Evolutionary conservation across 2,113 vertebrate species (phyloP).

Genomic region (Eublepharis macularius): DNA sequence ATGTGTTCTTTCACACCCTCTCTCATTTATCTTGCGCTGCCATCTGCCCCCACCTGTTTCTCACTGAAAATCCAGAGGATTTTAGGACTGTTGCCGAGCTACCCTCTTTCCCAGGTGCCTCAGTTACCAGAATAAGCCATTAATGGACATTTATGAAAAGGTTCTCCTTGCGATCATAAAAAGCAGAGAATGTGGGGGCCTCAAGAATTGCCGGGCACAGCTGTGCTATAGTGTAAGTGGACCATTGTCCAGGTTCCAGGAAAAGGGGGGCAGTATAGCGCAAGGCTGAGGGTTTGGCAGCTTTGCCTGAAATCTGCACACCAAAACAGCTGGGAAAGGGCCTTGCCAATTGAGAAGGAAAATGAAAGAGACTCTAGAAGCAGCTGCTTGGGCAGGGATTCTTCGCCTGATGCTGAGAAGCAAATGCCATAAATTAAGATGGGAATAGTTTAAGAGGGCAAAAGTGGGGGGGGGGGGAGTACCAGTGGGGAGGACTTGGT

Average conservation of each 20-base stretch:
- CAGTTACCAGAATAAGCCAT: slow-evolving; percentile 13
- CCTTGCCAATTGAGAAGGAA: neutral
- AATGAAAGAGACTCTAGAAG: neutral
- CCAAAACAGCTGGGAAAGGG: slow-evolving; percentile 9
- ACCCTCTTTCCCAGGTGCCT: neutral
- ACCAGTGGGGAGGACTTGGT: neutral
- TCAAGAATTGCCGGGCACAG: neutral
- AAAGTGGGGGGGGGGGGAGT: neutral
- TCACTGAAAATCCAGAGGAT: neutral
- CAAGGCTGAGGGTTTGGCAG: neutral
- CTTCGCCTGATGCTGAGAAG: neutral
- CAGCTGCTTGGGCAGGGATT: neutral
- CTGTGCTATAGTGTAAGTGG: neutral
- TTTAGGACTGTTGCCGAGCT: neutral
- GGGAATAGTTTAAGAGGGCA: neutral
- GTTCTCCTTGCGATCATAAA: neutral
- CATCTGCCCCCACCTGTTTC: neutral
- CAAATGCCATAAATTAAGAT: neutral
- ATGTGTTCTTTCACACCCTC: neutral
- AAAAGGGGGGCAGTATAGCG: neutral
- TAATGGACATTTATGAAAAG: slow-evolving; percentile 15
- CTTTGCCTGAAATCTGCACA: slow-evolving; percentile 6
- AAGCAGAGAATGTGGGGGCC: neutral
- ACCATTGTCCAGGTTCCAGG: neutral
- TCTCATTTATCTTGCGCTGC: neutral